Percentiles rank a stretch among this genome's conserved stretches.
phyloP scores from a whole-genome alignment of 2,113 vertebrate species.

The Callipepla squamata region DNA sequence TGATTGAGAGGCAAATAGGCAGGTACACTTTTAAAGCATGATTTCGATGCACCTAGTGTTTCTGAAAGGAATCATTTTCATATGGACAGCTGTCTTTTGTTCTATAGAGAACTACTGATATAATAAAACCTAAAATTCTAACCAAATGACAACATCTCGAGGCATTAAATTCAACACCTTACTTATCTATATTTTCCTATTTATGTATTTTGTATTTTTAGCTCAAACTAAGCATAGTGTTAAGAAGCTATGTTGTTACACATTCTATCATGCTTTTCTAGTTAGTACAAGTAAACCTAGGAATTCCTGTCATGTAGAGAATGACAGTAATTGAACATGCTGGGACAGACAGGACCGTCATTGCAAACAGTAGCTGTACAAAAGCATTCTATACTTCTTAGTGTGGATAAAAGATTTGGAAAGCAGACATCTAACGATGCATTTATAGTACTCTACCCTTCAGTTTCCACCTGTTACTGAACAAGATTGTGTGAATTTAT shows the following conservation, averaged over 20 bases:
- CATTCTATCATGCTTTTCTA: not conserved
- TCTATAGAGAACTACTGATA: not conserved
- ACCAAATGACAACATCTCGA: not conserved
- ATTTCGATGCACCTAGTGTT: not conserved
- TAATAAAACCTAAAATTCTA: not conserved
- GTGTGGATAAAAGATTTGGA: not conserved
- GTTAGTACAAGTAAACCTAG: not conserved
- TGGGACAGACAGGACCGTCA: not conserved
- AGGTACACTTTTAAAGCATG: not conserved
- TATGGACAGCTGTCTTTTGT: not conserved
- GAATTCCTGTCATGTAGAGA: not conserved
- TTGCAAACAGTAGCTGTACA: not conserved
- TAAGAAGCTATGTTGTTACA: not conserved
- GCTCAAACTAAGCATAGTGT: not conserved
- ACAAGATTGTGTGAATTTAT: not conserved
- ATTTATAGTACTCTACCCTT: not conserved
- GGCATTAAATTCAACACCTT: not conserved
- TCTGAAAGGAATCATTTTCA: not conserved
- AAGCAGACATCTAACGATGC: not conserved
- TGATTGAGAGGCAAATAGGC: not conserved
- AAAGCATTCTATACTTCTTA: not conserved
- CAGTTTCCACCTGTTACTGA: not conserved
- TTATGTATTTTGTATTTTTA: not conserved
- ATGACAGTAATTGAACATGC: not conserved
- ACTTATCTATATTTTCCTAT: not conserved